Conservation (phyloP, 1,140 invertebrate species). For the Drosophila bifasciata region DNA sequence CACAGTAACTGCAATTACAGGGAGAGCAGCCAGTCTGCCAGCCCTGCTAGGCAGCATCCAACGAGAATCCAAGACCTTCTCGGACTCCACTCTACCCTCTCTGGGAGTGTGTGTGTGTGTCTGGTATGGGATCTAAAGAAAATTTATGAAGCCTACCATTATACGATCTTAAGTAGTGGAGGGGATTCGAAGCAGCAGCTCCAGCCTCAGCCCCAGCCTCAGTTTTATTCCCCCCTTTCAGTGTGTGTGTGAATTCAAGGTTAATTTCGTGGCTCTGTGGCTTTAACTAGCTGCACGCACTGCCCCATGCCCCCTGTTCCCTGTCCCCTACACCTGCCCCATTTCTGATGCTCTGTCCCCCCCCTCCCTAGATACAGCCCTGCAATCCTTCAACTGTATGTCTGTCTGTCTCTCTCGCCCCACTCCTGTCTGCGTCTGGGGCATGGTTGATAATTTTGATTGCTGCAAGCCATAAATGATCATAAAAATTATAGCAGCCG, state of each 20-base stretch:
- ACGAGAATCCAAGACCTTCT: slow-evolving; percentile 35
- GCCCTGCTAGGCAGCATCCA: no score
- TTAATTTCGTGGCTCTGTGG: slow-evolving; percentile 64
- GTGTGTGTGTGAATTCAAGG: slow-evolving; percentile 75
- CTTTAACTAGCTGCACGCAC: slow-evolving; percentile 80
- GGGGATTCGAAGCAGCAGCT: slow-evolving; percentile 28
- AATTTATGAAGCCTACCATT: slow-evolving; percentile 83
- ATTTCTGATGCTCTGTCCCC: not conserved
- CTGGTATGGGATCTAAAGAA: slow-evolving; percentile 67
- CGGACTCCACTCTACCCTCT: not conserved
- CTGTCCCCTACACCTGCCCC: slow-evolving; percentile 3
- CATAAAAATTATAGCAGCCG: slow-evolving; percentile 81
- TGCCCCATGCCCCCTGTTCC: slow-evolving; percentile 6
- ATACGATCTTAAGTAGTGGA: slow-evolving; percentile 70
- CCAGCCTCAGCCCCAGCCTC: slow-evolving; percentile 17
- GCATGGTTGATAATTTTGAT: slow-evolving; percentile 75
- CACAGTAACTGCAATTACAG: slow-evolving; percentile 81
- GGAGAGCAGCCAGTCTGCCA: no score
- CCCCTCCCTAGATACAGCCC: slow-evolving; percentile 17
- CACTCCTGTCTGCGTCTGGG: slow-evolving; percentile 31
- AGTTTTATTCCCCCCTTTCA: not conserved
- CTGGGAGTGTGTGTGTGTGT: slow-evolving; percentile 16
- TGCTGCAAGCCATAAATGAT: slow-evolving; percentile 80
- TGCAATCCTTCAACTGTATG: slow-evolving; percentile 43
- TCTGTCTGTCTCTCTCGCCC: slow-evolving; percentile 6